Base-by-base conservation (phyloP, 2,113 vertebrate species). In the Podiceps cristatus region DNA sequence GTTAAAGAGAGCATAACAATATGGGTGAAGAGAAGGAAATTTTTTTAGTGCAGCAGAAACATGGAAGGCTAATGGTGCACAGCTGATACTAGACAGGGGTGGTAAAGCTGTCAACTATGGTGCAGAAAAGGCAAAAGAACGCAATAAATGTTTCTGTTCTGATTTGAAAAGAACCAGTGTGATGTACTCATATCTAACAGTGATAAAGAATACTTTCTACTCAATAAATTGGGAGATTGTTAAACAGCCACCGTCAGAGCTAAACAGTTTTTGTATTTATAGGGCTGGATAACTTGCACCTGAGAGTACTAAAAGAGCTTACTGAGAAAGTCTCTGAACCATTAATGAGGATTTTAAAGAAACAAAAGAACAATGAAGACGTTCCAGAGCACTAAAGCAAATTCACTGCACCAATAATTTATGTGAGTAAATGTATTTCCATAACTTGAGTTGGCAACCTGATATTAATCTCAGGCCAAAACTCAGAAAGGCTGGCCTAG, bases 121-220 rank as follows among this genome's bases (percentile, higher is more conserved):
- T 56, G n/a, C 42, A 94, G 52, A 85, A 95, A 89, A 95, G 18
- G 19, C 28, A 67, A 58, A 84, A 74, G 17, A 81, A n/a, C 14
- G 7, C 37, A 67, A 22, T 55, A 63, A 90, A 59, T 55, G 80
- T 87, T 89, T 89, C 68, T 96, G 28, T 74, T 90, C 60, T 87
- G 31, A 40, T 67, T 67, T 94, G 24, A 42, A 85, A 94, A 69
- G 49, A 74, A 66, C 6, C 31, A 58, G 7, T 0, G 0, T 49
- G 49, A 22, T 83, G 10, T 25, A 64, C n/a, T 56, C 22, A 18
- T 28, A 56, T 44, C 71, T 88, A 83, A 69, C 33, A 94, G 28
- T 17, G 53, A 47, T 37, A 59, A 87, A 59, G 66, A 71, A 28
- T 85, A 11, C 20, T 37, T 90, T 75, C 16, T 64, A 42, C 47